Evolutionary conservation across 35 echinoderm and acorn worm species (phyloP).

Genomic region (Hemicentrotus pulcherrimus): DNA sequence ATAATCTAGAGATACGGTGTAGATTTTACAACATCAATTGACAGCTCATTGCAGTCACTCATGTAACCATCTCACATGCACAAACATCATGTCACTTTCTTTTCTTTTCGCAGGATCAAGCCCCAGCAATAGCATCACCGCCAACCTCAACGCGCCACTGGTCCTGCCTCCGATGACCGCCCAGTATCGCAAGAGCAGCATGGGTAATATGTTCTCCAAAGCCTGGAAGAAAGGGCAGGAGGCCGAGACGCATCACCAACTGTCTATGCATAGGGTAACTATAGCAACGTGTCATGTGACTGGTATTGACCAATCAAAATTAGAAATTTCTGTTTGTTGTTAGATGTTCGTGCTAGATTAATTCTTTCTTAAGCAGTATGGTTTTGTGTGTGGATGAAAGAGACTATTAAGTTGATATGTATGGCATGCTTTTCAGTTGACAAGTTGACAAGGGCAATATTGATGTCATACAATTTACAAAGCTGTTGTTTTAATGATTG

Average conservation of each 20-base stretch:
- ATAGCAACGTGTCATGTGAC: constrained; percentile 27
- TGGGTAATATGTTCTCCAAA: constrained; percentile 86
- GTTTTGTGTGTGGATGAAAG: background rate
- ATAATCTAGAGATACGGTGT: no score
- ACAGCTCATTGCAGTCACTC: no score
- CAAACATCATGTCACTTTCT: background rate
- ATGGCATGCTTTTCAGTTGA: background rate
- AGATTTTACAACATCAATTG: no score
- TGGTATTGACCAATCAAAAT: background rate
- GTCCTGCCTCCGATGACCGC: constrained; percentile 33
- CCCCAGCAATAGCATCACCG: constrained; percentile 56
- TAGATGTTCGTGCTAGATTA: background rate
- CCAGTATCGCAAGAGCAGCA: constrained; percentile 62
- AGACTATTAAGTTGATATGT: background rate
- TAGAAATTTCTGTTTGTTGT: background rate
- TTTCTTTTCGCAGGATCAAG: constrained; percentile 41
- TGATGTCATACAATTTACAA: background rate
- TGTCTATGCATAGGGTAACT: constrained; percentile 34
- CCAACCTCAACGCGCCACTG: constrained; percentile 46
- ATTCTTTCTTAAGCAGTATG: background rate
- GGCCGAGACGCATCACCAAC: constrained; percentile 47
- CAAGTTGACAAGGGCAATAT: background rate
- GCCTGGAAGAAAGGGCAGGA: constrained; percentile 88
- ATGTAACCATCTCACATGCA: no score
- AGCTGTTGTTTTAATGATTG: background rate